Evolutionary conservation across 1,140 invertebrate species (phyloP).

Genomic region (Pentalonia nigronervosa): DNA sequence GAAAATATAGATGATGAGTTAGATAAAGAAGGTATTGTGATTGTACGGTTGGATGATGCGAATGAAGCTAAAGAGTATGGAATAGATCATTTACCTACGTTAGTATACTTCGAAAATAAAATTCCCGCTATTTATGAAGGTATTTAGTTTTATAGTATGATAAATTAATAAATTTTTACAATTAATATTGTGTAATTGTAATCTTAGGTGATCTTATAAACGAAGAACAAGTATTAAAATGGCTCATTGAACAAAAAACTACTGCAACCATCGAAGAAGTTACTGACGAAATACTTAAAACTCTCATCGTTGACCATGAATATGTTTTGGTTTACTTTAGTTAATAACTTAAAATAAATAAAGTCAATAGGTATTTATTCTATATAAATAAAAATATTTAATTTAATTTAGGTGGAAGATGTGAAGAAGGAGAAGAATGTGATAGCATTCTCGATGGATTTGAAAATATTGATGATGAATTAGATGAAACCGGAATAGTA

Average conservation of each 20-base stretch:
- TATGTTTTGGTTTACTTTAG: slow-evolving; percentile 95
- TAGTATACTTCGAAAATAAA: slow-evolving; percentile 91
- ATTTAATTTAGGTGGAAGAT: slow-evolving; percentile 73
- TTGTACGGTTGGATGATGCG: slow-evolving; percentile 87
- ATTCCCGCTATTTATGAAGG: slow-evolving; percentile 90
- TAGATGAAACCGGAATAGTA: slow-evolving; percentile 91
- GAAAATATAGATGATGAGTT: slow-evolving; percentile 93
- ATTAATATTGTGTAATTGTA: neutral
- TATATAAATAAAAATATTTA: neutral
- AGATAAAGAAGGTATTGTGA: slow-evolving; percentile 88
- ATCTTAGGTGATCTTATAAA: slow-evolving; percentile 80
- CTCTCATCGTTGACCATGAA: slow-evolving; percentile 88
- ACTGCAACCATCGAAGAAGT: slow-evolving; percentile 94
- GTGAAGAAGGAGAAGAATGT: slow-evolving; percentile 85
- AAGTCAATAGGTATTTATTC: neutral
- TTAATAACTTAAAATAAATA: slow-evolving; percentile 65
- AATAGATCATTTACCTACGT: slow-evolving; percentile 85
- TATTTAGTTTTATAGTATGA: slow-evolving; percentile 59
- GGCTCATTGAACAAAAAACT: slow-evolving; percentile 89
- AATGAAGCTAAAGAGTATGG: slow-evolving; percentile 90
- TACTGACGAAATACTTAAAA: slow-evolving; percentile 87
- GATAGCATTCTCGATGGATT: slow-evolving; percentile 84
- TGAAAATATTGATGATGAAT: slow-evolving; percentile 92
- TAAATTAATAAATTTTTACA: neutral
- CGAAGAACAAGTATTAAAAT: slow-evolving; percentile 89